Conservation (phyloP, 2,888 invertebrate genomes). For the Napeogenes inachia region DNA sequence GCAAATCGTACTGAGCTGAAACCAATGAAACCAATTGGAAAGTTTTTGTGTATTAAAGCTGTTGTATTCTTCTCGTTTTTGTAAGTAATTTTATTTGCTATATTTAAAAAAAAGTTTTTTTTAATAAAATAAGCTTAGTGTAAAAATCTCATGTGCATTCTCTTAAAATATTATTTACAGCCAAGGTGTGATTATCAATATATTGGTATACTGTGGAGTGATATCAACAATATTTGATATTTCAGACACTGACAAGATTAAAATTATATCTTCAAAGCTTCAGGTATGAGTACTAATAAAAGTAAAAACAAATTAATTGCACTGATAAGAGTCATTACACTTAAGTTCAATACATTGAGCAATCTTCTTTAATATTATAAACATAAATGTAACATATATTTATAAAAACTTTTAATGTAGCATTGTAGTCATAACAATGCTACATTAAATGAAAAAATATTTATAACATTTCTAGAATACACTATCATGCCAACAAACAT, state of each 20-base stretch:
- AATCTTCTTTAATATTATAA: too few relatives aligned
- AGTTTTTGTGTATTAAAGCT: conserved; percentile 97
- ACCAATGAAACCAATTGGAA: conserved; percentile 96
- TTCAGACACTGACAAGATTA: conserved; percentile 80
- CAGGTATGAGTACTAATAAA: conserved; percentile 74
- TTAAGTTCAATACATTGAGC: too few relatives aligned
- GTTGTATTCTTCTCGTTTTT: conserved; percentile 99
- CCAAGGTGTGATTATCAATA: conserved; percentile 93
- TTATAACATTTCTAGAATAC: too few relatives aligned
- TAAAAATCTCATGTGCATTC: not conserved
- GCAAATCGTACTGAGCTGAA: conserved; percentile 91
- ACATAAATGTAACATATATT: too few relatives aligned
- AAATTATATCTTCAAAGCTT: conserved; percentile 87
- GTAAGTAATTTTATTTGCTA: conserved; percentile 79
- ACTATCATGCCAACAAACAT: too few relatives aligned
- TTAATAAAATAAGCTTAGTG: too few relatives aligned
- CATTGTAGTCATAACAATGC: too few relatives aligned
- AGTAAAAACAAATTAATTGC: not conserved
- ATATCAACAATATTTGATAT: conserved; percentile 87
- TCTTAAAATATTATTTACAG: conserved; percentile 71
- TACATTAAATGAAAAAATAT: too few relatives aligned
- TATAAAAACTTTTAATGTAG: too few relatives aligned
- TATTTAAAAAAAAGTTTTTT: too few relatives aligned
- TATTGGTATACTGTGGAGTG: conserved; percentile 88
- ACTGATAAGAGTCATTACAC: too few relatives aligned